phyloP scores from a whole-genome alignment of 2,888 invertebrate species.

The Cheilosia vulpina region DNA sequence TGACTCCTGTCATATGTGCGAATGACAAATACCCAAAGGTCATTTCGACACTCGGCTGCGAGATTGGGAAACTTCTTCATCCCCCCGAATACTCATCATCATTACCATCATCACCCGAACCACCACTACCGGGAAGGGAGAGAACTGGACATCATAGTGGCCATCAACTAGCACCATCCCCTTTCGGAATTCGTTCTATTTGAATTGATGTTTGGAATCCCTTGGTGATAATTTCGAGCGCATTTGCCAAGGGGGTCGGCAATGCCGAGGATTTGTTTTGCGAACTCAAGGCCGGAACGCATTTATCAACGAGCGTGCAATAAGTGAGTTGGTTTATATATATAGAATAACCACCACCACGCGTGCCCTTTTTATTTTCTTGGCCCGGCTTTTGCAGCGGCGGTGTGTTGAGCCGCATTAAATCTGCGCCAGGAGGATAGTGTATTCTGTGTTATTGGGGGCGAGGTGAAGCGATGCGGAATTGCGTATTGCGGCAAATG shows the following conservation, averaged over 20 bases:
- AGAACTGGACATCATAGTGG: constrained; percentile 4
- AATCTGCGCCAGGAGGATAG: constrained; percentile 59
- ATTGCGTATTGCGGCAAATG: constrained; percentile 39
- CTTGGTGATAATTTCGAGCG: constrained; percentile 63
- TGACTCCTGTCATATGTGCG: constrained; percentile 70
- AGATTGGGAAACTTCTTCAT: constrained; percentile 73
- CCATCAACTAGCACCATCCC: constrained; percentile 12
- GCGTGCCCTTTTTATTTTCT: constrained; percentile 15
- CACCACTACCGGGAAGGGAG: background rate
- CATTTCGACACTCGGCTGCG: constrained; percentile 58
- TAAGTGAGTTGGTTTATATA: constrained; percentile 30
- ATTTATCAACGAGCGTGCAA: constrained; percentile 56
- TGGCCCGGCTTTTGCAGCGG: constrained; percentile 18
- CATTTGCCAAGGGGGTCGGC: constrained; percentile 52
- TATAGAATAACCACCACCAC: background rate
- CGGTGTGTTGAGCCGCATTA: constrained; percentile 46
- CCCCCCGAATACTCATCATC: constrained; percentile 20
- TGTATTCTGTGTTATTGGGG: constrained; percentile 18
- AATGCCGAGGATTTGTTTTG: constrained; percentile 35
- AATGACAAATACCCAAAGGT: constrained; percentile 73
- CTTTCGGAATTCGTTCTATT: constrained; percentile 26
- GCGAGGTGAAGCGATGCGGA: constrained; percentile 46
- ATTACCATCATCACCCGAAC: background rate
- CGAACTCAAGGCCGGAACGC: constrained; percentile 49
- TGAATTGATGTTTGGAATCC: constrained; percentile 53